Base-by-base conservation (phyloP, 2,797 vertebrate species). In the Enteromius viviparus region DNA sequence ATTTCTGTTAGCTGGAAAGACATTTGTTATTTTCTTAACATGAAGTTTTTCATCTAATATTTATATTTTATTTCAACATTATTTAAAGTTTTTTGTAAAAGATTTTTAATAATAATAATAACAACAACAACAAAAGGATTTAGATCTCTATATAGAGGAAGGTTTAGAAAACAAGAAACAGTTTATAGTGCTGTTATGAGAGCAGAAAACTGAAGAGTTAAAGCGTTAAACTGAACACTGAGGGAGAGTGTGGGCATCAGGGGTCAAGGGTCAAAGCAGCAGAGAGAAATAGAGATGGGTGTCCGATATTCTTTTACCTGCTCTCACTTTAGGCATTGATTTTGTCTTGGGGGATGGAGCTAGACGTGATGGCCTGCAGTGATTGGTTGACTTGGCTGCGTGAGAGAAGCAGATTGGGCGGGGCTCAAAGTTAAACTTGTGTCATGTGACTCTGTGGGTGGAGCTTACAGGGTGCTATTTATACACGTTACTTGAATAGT, bases 301-400 rank as follows among this genome's bases (percentile, higher is more conserved):
- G 12, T 19, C 42, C 19, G 4, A 1, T 17, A 72, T 34, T 53
- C 17, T 29, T 86, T 95, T 95, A 95, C 95, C 95, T 95, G 91
- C 88, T 92, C 91, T 89, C 92, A 88, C 92, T 89, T 93, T 94
- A 95, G 92, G 94, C 94, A 94, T 87, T 95, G 93, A 94, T 94
- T 95, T 95, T 95, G 91, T 95, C 94, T 90, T 94, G 93, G 89
- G 92, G 93, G 82, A 84, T 45, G 37, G 65, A 32, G 79, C 92
- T 93, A 74, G 92, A 87, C 69, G 93, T 87, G 90, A 94, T 91
- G 62, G 92, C 91, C 47, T 91, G 90, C 66, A 93, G 89, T 89
- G 90, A 92, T 92, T 93, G 94, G 93, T 90, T 94, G 90, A 94
- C 87, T 89, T 95, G 93, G 92, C 95, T 95, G 94, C 65, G 84